These are phyloP conservation scores for Prinia subflava DNA, from an alignment of 2,113 vertebrate genomes.

Conservation along the genomic window DNA sequence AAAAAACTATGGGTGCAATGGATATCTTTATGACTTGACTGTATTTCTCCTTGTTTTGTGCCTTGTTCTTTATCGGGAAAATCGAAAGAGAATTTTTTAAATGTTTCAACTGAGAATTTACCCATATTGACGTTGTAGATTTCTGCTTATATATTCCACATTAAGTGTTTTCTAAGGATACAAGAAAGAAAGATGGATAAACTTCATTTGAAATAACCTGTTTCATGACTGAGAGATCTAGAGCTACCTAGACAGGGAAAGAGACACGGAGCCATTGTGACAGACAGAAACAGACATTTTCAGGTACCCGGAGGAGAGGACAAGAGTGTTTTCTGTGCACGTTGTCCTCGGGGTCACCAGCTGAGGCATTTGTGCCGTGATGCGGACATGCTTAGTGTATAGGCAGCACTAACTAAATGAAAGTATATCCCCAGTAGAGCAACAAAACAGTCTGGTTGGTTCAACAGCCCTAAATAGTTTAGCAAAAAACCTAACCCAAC, in stretches of 20 bases:
- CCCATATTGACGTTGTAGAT: neutral
- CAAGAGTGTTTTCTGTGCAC: neutral
- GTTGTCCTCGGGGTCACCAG: neutral
- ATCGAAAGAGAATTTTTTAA: neutral
- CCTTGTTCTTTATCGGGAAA: neutral
- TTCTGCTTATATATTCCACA: neutral
- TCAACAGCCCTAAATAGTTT: neutral
- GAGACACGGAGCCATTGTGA: accelerated
- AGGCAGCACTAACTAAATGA: neutral
- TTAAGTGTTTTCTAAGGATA: neutral
- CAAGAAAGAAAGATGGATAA: neutral
- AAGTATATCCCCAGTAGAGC: neutral
- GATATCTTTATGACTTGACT: neutral
- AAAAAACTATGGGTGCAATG: accelerated
- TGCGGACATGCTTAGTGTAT: neutral
- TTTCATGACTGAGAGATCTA: neutral
- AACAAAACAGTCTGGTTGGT: neutral
- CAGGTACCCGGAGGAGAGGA: neutral
- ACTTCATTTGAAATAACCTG: neutral
- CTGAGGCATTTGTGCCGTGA: neutral
- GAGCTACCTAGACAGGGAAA: neutral
- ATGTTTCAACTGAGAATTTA: neutral
- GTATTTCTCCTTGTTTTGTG: neutral
- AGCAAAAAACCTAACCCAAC: neutral
- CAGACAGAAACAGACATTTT: neutral